Base-by-base conservation (phyloP, 2,797 vertebrate genomes). In the Prionace glauca region DNA sequence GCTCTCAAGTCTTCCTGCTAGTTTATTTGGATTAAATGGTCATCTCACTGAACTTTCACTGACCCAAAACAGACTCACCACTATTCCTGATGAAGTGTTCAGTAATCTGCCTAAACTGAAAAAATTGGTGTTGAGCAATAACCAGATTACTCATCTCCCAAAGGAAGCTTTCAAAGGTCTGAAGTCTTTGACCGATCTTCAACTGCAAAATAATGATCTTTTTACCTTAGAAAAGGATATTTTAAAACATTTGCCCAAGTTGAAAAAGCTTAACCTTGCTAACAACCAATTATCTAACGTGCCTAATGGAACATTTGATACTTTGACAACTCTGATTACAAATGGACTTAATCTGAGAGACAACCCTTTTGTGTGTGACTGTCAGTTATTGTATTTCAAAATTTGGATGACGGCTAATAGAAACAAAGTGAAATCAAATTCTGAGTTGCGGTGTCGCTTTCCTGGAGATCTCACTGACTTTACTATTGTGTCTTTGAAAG, bases 321-420 rank as follows among this genome's bases (percentile, higher is more conserved):
- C 97, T 62, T 96, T 98, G 74, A 79, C 91, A 11, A 97, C 97
- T 95, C 97, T 98, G 26, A 10, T 4, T 32, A 0, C 5, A 26
- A 96, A 0, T 24, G 97, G 96, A 2, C 81, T 98, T 71, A 96
- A 97, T 95, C 97, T 99, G 5, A 96, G 96, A 62, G 95, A 96
- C 56, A 99, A 99, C 95, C 97, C 97, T 0, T 99, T 98, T 98
- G 96, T 86, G 20, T 99, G 98, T 96, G 98, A 99, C 96, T 99
- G 98, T 79, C 97, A 97, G 45, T 96, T 98, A 72, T 95, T 96
- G 65, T 24, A 96, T 56, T 96, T 98, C 41, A 96, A 97, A 88
- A 18, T 2, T 1, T 98, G 98, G 98, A 96, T 98, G 60, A 97
- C 95, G 22, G 32, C 0, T 3, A 97, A 98, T 88, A 11, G 74